Conservation (phyloP, 2,113 vertebrate species). For the Petaurus breviceps region DNA sequence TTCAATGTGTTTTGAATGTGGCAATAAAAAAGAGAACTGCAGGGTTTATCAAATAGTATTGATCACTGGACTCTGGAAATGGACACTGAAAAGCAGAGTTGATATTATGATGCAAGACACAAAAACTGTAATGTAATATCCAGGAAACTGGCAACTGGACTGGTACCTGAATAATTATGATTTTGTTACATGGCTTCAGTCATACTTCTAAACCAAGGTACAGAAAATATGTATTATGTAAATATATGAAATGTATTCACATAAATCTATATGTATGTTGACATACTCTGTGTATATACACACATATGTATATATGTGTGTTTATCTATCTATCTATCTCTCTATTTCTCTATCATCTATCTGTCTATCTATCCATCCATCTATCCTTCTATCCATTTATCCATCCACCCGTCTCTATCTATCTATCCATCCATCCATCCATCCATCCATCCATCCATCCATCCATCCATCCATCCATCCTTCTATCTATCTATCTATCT, state of each 20-base stretch:
- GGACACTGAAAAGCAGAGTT: background rate
- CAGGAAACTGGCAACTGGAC: background rate
- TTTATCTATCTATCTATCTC: too few species aligned
- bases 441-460: too few species aligned
- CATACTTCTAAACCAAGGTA: background rate
- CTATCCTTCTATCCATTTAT: too few species aligned
- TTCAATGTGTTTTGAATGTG: background rate
- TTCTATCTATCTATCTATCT: too few species aligned
- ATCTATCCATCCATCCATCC: too few species aligned
- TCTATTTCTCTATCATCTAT: too few species aligned
- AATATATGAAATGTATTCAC: background rate
- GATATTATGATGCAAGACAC: background rate
- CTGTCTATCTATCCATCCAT: too few species aligned
- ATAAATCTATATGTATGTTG: background rate
- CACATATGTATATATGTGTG: background rate
- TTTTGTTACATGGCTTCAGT: background rate
- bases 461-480: too few species aligned
- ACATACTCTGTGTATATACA: background rate
- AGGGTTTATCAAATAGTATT: background rate
- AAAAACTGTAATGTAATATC: background rate
- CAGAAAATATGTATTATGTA: background rate
- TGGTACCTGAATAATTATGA: background rate
- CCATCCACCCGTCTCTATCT: rapidly evolving
- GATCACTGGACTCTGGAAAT: background rate
- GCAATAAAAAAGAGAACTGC: background rate